Conservation (phyloP, 2,113 vertebrate species). For the Microcebus griseorufus region DNA sequence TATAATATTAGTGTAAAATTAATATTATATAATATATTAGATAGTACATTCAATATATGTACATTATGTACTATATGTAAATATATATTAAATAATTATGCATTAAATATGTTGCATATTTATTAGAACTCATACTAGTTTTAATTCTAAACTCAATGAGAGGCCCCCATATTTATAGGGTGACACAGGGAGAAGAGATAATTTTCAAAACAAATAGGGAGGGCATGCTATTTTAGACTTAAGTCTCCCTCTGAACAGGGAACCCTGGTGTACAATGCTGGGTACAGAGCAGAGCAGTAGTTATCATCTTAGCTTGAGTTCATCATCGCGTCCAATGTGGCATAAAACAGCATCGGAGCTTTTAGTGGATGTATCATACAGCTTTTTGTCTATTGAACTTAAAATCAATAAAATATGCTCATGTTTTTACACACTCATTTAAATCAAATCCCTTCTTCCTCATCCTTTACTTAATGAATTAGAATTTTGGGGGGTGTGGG, state of each 20-base stretch:
- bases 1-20: background rate
- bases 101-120: background rate
- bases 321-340: fast-evolving
- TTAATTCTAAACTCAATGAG: background rate
- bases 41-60: background rate
- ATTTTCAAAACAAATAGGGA: background rate
- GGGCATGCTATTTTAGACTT: background rate
- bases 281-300: fast-evolving
- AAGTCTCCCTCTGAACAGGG: background rate
- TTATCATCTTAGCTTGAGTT: background rate
- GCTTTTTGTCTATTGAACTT: background rate
- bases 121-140: background rate
- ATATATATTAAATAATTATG: background rate
- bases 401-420: background rate
- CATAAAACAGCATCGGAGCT: fast-evolving
- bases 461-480: background rate
- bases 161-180: background rate
- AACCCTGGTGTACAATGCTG: fast-evolving
- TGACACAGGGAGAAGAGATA: background rate
- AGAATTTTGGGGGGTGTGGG: background rate
- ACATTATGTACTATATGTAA: background rate
- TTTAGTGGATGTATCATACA: background rate
- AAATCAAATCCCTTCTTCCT: background rate
- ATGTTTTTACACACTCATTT: background rate
- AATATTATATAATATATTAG: background rate